Evolutionary conservation across 2,888 invertebrate species (phyloP).

Genomic region (Plemyria rubiginata): DNA sequence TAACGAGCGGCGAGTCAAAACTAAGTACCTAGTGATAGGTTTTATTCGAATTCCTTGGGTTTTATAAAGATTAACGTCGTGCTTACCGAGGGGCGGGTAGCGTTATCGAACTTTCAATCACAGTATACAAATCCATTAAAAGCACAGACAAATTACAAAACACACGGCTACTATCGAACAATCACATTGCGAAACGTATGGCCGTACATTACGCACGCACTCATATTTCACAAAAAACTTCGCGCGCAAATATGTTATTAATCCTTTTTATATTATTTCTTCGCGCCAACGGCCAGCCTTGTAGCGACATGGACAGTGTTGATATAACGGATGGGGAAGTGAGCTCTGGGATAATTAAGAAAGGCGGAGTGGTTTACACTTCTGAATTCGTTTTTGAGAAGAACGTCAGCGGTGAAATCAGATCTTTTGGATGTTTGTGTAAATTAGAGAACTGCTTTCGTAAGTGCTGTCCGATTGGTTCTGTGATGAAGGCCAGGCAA

Average conservation of each 20-base stretch:
- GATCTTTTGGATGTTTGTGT: slow-evolving; percentile 66
- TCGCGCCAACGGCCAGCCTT: slow-evolving; percentile 50
- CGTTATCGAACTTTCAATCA: slow-evolving; percentile 24
- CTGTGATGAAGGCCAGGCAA: slow-evolving; percentile 37
- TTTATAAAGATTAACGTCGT: not conserved
- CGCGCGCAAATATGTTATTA: slow-evolving; percentile 40
- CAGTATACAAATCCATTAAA: slow-evolving; percentile 24
- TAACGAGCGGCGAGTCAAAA: too few relatives aligned
- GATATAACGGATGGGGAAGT: slow-evolving; percentile 53
- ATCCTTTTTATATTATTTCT: slow-evolving; percentile 42
- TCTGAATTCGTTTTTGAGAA: slow-evolving; percentile 55
- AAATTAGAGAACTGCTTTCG: slow-evolving; percentile 59
- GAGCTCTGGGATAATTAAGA: slow-evolving; percentile 49
- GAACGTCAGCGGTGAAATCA: slow-evolving; percentile 54
- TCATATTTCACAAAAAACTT: slow-evolving; percentile 2
- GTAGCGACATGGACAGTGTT: slow-evolving; percentile 55
- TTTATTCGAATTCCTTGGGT: too few relatives aligned
- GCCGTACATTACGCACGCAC: slow-evolving; percentile 18
- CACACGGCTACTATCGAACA: not conserved
- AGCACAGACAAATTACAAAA: slow-evolving; percentile 23
- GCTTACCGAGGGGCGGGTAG: slow-evolving; percentile 7
- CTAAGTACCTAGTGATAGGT: too few relatives aligned
- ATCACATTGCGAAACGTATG: slow-evolving; percentile 13
- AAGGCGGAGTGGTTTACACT: slow-evolving; percentile 56
- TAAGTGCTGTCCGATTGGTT: slow-evolving; percentile 69